Evolutionary conservation across 2,797 vertebrate species (phyloP), one percentile per base, ranked within the genome.

Genomic region (Rousettus madagascariensis): DNA sequence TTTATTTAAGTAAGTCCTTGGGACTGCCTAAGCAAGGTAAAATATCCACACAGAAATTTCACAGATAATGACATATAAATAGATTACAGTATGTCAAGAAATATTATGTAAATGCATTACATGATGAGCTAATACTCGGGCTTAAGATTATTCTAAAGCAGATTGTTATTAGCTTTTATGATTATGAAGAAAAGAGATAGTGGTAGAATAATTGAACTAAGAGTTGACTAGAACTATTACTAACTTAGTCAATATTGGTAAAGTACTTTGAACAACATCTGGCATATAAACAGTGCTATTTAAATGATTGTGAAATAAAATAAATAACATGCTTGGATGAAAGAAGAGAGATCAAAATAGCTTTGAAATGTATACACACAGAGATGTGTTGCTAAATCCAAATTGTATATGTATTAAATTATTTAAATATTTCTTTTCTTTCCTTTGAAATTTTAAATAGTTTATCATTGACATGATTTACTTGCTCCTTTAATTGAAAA

Each of bases 361-460:
- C n/a, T 80, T 86, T 91, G 71, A 94, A 87, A 89, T 53, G 19
- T 84, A 59, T 33, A 53, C 6, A 57, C 3, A 30, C 8, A 63
- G 19, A 55, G 33, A 75, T 6, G 5, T 69, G 33, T 57, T 85
- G 19, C 28, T 78, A 13, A 80, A 84, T 74, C 12, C 53, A 95
- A 79, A 74, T 71, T 74, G 2, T 33, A 5, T 66, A 24, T 68
- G 22, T 83, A 43, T 77, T 36, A 66, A 92, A 41, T 19, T 66
- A 59, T 79, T 79, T 69, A 92, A 90, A 79, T 3, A 79, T 3
- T 1, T 6, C 13, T 87, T 94, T 84, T 13, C 4, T 86, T 90
- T 96, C 36, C 77, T 86, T 78, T 90, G 72, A 96, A 69, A 1
- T 61, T 90, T 94, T 86, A 86, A 93, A 46, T 86, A 84, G 26